phyloP scores from a whole-genome alignment of 2,797 vertebrate species.

The Melanogrammus aeglefinus region DNA sequence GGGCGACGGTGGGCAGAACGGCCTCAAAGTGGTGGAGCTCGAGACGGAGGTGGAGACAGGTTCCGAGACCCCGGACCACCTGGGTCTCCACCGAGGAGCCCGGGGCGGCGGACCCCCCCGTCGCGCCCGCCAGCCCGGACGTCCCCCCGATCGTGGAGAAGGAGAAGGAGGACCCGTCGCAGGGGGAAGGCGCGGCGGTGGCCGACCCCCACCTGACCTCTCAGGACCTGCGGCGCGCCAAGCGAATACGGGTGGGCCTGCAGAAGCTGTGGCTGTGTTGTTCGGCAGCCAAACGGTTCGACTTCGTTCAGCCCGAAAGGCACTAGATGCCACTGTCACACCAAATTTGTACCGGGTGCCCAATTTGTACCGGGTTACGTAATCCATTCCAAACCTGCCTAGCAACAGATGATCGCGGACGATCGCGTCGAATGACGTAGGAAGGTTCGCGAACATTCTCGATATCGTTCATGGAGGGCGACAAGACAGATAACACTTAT shows the following conservation, averaged over 20 bases:
- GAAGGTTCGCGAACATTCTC: no score
- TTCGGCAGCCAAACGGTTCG: no score
- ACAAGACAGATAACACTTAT: no score
- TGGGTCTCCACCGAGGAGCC: constrained; percentile 44
- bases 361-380: no score
- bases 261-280: not conserved
- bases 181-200: constrained; percentile 44
- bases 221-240: constrained; percentile 91
- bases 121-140: constrained; percentile 18
- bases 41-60: constrained; percentile 49
- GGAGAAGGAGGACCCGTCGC: constrained; percentile 74
- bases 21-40: constrained; percentile 80
- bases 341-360: no score
- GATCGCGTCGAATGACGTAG: no score
- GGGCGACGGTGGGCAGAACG: constrained; percentile 76
- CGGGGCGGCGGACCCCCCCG: constrained; percentile 41
- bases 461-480: no score
- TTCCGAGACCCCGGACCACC: constrained; percentile 46
- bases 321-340: no score
- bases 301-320: no score
- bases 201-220: constrained; percentile 79
- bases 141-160: constrained; percentile 58
- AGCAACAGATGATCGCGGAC: no score
- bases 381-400: no score
- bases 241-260: constrained; percentile 79